These are phyloP conservation scores for Eueides isabella DNA, from an alignment of 1,140 invertebrate genomes.

Conservation along the genomic window DNA sequence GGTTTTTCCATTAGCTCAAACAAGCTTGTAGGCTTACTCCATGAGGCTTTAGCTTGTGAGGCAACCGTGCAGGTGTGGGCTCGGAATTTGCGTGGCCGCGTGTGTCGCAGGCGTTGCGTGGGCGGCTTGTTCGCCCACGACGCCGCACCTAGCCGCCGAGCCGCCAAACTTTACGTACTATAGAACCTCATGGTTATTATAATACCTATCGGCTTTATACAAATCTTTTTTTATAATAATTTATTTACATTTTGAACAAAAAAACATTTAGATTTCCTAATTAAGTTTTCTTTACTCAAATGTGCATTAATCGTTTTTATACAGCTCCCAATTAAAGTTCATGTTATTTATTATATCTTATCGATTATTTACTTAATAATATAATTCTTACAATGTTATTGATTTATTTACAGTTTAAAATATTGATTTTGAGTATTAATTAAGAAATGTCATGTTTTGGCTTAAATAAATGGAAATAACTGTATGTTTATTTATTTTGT, in stretches of 20 bases:
- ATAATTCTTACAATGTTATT: background rate
- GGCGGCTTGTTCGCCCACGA: constrained; percentile 66
- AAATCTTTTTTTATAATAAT: too few species aligned
- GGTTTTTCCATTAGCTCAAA: background rate
- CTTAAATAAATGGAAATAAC: background rate
- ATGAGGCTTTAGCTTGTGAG: background rate
- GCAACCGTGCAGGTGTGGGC: constrained; percentile 53
- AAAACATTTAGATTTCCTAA: background rate
- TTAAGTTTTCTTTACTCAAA: background rate
- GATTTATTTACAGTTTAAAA: background rate
- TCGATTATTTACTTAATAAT: constrained; percentile 12
- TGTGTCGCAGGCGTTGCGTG: constrained; percentile 55
- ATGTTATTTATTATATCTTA: constrained; percentile 12
- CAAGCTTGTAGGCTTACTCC: background rate
- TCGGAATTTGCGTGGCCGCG: constrained; percentile 69
- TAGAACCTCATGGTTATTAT: background rate
- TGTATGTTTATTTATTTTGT: too few species aligned
- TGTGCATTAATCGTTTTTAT: background rate
- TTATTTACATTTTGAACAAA: background rate
- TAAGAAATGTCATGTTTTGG: background rate
- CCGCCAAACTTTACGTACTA: constrained; percentile 37
- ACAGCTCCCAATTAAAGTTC: constrained; percentile 13
- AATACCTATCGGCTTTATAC: background rate
- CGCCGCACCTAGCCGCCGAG: constrained; percentile 65
- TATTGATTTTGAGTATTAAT: background rate